These are phyloP conservation scores for Colletes latitarsis DNA, from an alignment of 1,140 invertebrate genomes.

Conservation along the genomic window DNA sequence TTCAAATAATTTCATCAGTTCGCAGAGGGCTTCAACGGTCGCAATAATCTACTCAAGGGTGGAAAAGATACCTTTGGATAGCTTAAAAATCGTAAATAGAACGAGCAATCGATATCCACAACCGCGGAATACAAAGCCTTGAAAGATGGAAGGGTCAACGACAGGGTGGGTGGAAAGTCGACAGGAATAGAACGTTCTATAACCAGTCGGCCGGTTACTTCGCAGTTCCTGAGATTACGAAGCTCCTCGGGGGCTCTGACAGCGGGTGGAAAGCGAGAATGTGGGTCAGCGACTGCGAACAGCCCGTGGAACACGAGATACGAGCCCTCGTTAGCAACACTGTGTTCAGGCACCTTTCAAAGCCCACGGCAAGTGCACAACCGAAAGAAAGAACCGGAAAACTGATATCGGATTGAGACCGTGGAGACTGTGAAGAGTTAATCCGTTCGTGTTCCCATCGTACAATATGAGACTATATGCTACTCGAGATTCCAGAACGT, in stretches of 20 bases:
- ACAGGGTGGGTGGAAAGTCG: conserved; percentile 56
- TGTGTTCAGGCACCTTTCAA: conserved; percentile 37
- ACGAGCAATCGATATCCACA: neutral
- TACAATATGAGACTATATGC: neutral
- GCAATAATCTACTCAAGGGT: too few species aligned
- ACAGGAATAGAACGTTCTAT: conserved; percentile 57
- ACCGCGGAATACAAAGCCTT: conserved; percentile 35
- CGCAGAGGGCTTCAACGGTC: too few species aligned
- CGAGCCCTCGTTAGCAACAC: conserved; percentile 47
- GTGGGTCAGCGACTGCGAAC: conserved; percentile 60
- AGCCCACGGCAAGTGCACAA: conserved; percentile 36
- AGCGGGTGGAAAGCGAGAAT: conserved; percentile 56
- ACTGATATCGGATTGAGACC: conserved; percentile 53
- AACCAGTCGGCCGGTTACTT: conserved; percentile 52
- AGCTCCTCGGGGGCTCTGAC: conserved; percentile 49
- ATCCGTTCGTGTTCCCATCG: conserved; percentile 14
- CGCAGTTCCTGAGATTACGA: conserved; percentile 56
- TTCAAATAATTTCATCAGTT: too few species aligned
- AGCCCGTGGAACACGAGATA: conserved; percentile 41
- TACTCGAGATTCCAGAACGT: too few species aligned
- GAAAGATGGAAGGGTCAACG: conserved; percentile 61
- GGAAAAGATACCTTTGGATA: too few species aligned
- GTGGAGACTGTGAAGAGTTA: neutral
- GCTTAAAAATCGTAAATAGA: neutral
- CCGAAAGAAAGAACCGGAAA: conserved; percentile 40